Percentiles rank a stretch among this genome's conserved stretches.
Conservation (phyloP, 2,797 vertebrate genomes). For the Bovichtus variegatus region DNA sequence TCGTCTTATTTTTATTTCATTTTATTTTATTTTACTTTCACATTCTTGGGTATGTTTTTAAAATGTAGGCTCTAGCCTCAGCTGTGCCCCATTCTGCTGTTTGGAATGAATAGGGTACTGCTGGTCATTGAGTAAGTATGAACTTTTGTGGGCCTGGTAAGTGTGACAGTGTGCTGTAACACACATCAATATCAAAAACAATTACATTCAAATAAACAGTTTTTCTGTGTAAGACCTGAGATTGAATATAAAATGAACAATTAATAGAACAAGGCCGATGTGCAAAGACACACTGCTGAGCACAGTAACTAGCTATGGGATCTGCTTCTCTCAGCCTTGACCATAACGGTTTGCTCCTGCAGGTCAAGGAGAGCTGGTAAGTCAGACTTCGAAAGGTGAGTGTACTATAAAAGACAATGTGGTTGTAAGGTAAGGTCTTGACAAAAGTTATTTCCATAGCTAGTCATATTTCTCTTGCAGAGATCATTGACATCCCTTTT, state of each 20-base stretch:
- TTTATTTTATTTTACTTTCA: conserved; percentile 76
- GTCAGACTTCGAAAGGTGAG: conserved; percentile 81
- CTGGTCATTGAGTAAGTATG: conserved; percentile 94
- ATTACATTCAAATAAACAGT: conserved; percentile 82
- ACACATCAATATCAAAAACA: conserved; percentile 83
- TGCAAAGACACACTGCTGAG: conserved; percentile 84
- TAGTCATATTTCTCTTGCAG: conserved; percentile 76
- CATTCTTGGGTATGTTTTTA: conserved; percentile 92
- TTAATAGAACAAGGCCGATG: conserved; percentile 76
- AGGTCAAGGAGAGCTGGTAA: conserved; percentile 85
- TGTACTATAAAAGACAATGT: conserved; percentile 54
- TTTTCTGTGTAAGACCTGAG: conserved; percentile 94
- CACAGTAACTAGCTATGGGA: conserved; percentile 89
- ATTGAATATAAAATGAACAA: conserved; percentile 65
- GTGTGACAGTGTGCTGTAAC: conserved; percentile 90
- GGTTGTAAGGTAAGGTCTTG: conserved; percentile 79
- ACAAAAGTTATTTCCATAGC: conserved; percentile 89
- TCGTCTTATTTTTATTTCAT: conserved; percentile 45
- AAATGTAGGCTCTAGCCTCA: conserved; percentile 94
- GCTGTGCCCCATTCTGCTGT: conserved; percentile 94
- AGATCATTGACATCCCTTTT: conserved; percentile 57
- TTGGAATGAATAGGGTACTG: conserved; percentile 96
- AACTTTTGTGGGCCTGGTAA: conserved; percentile 94
- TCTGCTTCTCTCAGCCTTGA: conserved; percentile 76
- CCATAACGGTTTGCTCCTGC: conserved; percentile 80